A percentile compares a stretch with the other conserved stretches of the same genome.
These are phyloP conservation scores for Drosophila paranaensis DNA, from an alignment of 2,888 invertebrate species.

Conservation along the genomic window DNA sequence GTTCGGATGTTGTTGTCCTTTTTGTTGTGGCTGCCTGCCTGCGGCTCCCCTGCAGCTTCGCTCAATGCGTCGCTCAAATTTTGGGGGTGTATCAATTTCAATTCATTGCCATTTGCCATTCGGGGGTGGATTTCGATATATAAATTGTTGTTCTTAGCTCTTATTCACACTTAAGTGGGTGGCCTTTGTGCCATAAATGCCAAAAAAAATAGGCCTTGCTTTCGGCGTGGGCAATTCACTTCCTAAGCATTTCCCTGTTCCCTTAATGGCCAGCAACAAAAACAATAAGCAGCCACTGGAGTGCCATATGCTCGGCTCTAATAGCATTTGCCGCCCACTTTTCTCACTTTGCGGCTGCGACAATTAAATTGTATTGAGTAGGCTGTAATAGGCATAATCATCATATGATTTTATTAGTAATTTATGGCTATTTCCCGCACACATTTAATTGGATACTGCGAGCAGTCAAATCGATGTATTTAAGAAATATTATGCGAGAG, in stretches of 20 bases:
- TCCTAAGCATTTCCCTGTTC: constrained; percentile 3
- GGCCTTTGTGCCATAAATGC: constrained; percentile 59
- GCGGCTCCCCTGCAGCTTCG: constrained; percentile 69
- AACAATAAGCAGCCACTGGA: constrained; percentile 74
- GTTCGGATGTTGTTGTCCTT: constrained; percentile 35
- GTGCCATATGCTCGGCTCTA: constrained; percentile 68
- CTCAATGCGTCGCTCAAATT: constrained; percentile 67
- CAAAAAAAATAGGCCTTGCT: constrained; percentile 53
- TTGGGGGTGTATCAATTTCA: constrained; percentile 82
- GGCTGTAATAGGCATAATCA: constrained; percentile 48
- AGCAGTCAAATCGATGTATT: constrained; percentile 10
- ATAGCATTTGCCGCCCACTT: constrained; percentile 52
- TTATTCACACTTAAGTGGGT: constrained; percentile 77
- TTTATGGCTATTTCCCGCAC: constrained; percentile 42
- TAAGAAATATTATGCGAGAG: not conserved
- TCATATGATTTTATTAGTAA: constrained; percentile 68
- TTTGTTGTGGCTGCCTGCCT: constrained; percentile 35
- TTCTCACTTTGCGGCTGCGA: constrained; percentile 36
- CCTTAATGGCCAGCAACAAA: constrained; percentile 53
- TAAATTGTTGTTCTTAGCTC: constrained; percentile 64
- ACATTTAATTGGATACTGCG: constrained; percentile 27
- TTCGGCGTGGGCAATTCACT: constrained; percentile 45
- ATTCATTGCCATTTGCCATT: constrained; percentile 69
- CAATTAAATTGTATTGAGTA: constrained; percentile 59
- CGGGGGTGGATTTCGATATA: constrained; percentile 71